Conservation (phyloP, 2,113 vertebrate genomes). For the Rhineura floridana region DNA sequence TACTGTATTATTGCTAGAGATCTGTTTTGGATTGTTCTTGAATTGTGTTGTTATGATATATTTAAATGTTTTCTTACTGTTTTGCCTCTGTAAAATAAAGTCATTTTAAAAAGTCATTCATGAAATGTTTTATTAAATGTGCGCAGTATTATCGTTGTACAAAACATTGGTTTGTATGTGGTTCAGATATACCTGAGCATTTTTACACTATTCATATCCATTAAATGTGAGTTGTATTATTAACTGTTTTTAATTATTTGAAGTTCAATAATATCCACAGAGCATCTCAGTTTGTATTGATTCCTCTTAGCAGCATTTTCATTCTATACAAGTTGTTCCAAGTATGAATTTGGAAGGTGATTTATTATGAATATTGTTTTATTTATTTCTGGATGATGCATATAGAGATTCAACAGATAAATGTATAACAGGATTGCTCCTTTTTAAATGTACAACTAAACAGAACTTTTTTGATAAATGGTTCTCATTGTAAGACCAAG, state of each 20-base stretch:
- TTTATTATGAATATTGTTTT: background rate
- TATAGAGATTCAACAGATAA: slow-evolving; percentile 38
- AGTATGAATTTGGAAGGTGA: slow-evolving; percentile 10
- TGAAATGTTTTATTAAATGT: slow-evolving; percentile 48
- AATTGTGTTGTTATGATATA: slow-evolving; percentile 33
- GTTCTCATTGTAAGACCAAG: slow-evolving; percentile 38
- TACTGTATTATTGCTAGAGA: slow-evolving; percentile 42
- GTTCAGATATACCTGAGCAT: slow-evolving; percentile 16
- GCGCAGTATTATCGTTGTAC: background rate
- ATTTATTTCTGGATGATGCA: slow-evolving; percentile 44
- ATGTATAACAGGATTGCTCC: background rate
- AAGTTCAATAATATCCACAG: slow-evolving; percentile 22
- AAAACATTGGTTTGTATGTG: slow-evolving; percentile 8
- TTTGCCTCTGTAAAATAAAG: slow-evolving; percentile 51
- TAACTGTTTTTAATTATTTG: slow-evolving; percentile 6
- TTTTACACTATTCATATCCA: background rate
- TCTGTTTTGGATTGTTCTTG: slow-evolving; percentile 11
- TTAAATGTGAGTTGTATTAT: slow-evolving; percentile 21
- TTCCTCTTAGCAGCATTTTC: accelerated
- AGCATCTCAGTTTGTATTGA: slow-evolving; percentile 11
- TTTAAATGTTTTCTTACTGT: slow-evolving; percentile 17
- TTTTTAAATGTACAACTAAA: slow-evolving; percentile 22
- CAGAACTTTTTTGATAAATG: slow-evolving; percentile 40
- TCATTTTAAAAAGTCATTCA: slow-evolving; percentile 41
- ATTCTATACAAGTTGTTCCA: slow-evolving; percentile 14